These are phyloP conservation scores for Donacobius atricapilla DNA, from an alignment of 2,113 vertebrate genomes.

Conservation along the genomic window DNA sequence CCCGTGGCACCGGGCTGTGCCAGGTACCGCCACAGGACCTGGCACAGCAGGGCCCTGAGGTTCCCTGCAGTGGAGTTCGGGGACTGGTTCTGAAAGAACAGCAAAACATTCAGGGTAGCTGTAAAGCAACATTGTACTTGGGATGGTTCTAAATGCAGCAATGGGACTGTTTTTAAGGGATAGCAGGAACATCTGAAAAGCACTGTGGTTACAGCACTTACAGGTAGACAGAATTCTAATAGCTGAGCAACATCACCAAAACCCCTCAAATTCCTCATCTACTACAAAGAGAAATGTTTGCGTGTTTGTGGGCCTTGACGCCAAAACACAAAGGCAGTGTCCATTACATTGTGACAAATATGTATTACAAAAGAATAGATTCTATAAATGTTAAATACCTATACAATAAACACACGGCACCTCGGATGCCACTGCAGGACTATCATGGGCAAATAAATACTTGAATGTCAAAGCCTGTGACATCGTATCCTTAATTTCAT, in stretches of 20 bases:
- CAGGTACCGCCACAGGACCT: constrained; percentile 17
- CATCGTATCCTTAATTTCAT: rapidly evolving
- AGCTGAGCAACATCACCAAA: neutral
- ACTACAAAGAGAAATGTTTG: neutral
- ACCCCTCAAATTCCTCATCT: neutral
- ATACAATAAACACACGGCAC: neutral
- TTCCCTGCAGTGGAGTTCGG: constrained; percentile 46
- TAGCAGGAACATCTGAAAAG: neutral
- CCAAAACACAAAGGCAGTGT: neutral
- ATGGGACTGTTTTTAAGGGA: neutral
- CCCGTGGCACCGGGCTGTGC: neutral
- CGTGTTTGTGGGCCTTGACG: neutral
- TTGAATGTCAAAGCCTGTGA: neutral
- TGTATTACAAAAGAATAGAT: neutral
- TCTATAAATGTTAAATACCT: neutral
- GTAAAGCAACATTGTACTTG: neutral
- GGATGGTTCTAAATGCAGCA: neutral
- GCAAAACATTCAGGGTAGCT: neutral
- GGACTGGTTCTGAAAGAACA: constrained; percentile 40
- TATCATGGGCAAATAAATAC: neutral
- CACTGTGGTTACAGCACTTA: neutral
- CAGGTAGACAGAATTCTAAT: neutral
- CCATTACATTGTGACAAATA: neutral
- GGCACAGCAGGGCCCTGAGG: constrained; percentile 67
- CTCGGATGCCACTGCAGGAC: neutral